Evolutionary conservation across 2,797 vertebrate genomes (phyloP), one percentile per base, ranked within the genome.

Genomic region (Acanthurus leucopareius): DNA sequence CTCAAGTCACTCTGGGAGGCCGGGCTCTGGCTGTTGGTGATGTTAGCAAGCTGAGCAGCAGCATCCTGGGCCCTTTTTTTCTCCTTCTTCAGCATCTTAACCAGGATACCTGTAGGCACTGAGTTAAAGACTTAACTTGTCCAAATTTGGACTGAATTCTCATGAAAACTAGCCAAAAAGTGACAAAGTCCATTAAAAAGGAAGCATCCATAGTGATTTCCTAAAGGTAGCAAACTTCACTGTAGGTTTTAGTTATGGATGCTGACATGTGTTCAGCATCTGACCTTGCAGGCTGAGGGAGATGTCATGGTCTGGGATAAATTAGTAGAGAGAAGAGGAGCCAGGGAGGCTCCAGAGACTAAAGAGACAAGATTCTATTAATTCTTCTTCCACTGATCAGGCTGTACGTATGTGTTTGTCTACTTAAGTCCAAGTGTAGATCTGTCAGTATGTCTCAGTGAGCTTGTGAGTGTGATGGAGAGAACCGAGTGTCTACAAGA

Each of bases 21-120:
- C 40, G 32, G 38, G 14, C 51, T 57, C 68, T 91, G 45, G 78
- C 58, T 69, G 6, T 2, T 62, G 61, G 81, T 53, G 58, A 80
- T 17, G 52, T 66, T 65, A 19, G 80, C 73, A 19, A 95, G 77
- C 38, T 92, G 92, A n/a, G 87, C 84, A 20, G 91, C 71, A 60
- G 87, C 85, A 74, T 97, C 95, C 70, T 90, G 95, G 7, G 88
- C 75, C 86, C 91, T 96, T 86, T 91, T 96, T 91, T 97, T 98
- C 88, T 98, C 97, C 68, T 95, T 97, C 92, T 97, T 98, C 78
- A 99, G 83, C 95, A 97, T 97, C 87, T 91, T 96, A 53, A 98
- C 94, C 4, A 99, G 86, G 84, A 98, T 95, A 93, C 96, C 97
- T 98, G 89, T 63, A 71, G 32, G 62, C 4, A 69, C n/a, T 19